Conservation (phyloP, 2,888 invertebrate genomes). For the Drosophila anomalipes region DNA sequence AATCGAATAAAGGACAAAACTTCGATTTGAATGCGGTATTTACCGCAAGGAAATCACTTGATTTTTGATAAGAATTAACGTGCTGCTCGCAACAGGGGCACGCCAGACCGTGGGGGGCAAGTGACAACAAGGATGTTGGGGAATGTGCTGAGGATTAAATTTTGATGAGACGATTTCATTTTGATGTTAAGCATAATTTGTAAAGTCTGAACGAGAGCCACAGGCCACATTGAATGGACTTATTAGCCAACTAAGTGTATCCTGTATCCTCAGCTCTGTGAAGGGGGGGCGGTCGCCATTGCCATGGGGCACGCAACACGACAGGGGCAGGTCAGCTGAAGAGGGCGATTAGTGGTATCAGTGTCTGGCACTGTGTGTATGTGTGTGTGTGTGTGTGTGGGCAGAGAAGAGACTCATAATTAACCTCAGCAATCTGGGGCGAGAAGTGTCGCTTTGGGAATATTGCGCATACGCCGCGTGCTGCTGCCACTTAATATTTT, state of each 20-base stretch:
- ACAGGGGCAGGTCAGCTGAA: conserved; percentile 37
- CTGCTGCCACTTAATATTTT: conserved; percentile 25
- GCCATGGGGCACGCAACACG: background rate
- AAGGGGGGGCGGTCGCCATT: background rate
- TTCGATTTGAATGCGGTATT: conserved; percentile 1
- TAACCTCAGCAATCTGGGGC: conserved; percentile 54
- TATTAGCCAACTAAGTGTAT: conserved; percentile 45
- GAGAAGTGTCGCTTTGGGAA: conserved; percentile 41
- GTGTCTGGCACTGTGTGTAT: conserved; percentile 20
- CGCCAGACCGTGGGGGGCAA: background rate
- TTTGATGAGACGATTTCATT: conserved; percentile 54
- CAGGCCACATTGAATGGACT: conserved; percentile 43
- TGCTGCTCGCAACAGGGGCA: background rate
- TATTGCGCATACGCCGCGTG: conserved; percentile 59
- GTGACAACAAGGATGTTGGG: background rate
- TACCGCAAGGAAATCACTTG: conserved; percentile 9
- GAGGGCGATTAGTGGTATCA: conserved; percentile 44
- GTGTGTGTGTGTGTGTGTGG: background rate
- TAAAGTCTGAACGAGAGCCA: conserved; percentile 27
- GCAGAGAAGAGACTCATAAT: conserved; percentile 38
- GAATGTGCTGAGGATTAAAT: conserved; percentile 24
- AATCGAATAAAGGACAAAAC: background rate
- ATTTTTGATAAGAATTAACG: conserved; percentile 1
- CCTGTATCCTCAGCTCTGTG: background rate
- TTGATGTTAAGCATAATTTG: conserved; percentile 45